Evolutionary conservation across 2,797 vertebrate species (phyloP).

Genomic region (Phrynocephalus vlangalii): DNA sequence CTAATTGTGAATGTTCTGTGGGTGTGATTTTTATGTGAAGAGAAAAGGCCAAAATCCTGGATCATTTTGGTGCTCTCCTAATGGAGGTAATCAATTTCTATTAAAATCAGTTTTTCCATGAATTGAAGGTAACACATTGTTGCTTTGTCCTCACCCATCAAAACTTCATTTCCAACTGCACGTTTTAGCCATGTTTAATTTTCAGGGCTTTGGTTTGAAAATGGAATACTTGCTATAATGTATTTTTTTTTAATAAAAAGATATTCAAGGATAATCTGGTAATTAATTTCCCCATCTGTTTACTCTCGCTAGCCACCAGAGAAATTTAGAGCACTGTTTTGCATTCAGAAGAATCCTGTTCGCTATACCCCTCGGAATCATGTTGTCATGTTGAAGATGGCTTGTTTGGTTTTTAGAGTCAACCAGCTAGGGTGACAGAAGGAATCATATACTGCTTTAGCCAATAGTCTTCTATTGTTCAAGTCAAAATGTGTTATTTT

Average conservation of each 20-base stretch:
- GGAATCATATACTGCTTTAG: not conserved
- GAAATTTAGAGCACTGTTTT: not conserved
- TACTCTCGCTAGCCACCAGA: no score
- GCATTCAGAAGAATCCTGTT: not conserved
- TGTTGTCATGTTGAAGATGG: not conserved
- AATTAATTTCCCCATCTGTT: no score
- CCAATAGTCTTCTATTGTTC: not conserved
- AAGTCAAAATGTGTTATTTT: not conserved
- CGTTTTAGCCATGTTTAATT: not conserved
- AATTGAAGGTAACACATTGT: constrained; percentile 21
- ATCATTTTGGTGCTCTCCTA: not conserved
- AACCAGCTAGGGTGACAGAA: not conserved
- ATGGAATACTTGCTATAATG: not conserved
- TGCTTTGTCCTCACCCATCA: not conserved
- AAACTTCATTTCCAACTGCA: constrained; percentile 8
- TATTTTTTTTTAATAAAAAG: not conserved
- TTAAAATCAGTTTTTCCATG: not conserved
- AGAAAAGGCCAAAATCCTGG: not conserved
- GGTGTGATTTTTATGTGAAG: not conserved
- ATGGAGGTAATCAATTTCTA: constrained; percentile 14
- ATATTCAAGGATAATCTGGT: not conserved
- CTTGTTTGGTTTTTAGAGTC: not conserved
- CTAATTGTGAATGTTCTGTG: not conserved
- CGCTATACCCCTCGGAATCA: not conserved
- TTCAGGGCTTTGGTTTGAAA: not conserved